Conservation (phyloP, 35 echinoderm and acorn worm genomes). For the Lytechinus pictus region DNA sequence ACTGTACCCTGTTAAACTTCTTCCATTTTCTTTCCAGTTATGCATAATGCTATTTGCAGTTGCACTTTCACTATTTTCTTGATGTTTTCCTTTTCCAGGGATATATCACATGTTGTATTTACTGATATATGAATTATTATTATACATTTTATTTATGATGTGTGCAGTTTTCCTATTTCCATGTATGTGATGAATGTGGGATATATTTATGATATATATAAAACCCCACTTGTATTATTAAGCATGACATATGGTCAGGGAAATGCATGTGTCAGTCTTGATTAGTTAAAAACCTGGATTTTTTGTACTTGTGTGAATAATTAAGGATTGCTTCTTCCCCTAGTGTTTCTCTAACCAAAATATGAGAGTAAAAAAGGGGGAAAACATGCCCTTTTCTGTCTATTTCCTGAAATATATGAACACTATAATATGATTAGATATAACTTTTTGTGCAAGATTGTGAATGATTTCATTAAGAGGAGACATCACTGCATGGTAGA, state of each 20-base stretch:
- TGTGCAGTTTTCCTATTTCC: neutral
- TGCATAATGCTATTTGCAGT: neutral
- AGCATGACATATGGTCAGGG: neutral
- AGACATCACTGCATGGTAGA: slow-evolving; percentile 17
- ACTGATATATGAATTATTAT: neutral
- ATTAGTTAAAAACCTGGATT: neutral
- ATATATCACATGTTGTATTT: neutral
- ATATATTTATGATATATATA: neutral
- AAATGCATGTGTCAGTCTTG: neutral
- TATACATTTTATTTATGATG: neutral
- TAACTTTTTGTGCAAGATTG: neutral
- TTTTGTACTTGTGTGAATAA: neutral
- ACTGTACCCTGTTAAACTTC: neutral
- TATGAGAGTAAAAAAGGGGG: neutral
- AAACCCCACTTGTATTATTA: neutral
- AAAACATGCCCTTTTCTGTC: neutral
- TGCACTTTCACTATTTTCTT: neutral
- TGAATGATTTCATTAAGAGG: neutral
- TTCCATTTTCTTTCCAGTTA: neutral
- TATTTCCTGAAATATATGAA: neutral
- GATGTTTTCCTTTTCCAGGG: neutral
- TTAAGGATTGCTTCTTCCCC: neutral
- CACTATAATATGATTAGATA: neutral
- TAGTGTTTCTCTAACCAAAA: neutral
- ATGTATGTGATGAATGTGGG: neutral